phyloP scores from a whole-genome alignment of 2,113 vertebrate genomes.

The Alligator mississippiensis region DNA sequence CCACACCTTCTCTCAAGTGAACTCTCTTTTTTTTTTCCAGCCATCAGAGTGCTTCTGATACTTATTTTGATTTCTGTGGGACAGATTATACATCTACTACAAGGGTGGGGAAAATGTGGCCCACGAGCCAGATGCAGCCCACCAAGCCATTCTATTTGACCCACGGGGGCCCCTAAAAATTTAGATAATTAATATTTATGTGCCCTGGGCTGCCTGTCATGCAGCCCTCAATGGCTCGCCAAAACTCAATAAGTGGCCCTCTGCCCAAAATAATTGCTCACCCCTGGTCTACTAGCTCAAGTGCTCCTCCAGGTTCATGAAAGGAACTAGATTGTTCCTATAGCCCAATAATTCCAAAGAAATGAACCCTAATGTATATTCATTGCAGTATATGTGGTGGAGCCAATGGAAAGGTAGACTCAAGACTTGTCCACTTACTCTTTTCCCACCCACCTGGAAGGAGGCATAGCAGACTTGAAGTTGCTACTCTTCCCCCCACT shows the following conservation, averaged over 20 bases:
- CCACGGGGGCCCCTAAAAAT: no score
- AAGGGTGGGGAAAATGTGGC: no score
- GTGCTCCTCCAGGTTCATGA: not conserved
- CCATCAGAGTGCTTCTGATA: not conserved
- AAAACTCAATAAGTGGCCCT: no score
- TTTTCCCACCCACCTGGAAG: not conserved
- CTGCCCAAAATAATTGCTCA: no score
- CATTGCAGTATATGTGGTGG: not conserved
- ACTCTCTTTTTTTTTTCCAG: not conserved
- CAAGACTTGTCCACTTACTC: not conserved
- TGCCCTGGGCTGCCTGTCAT: no score
- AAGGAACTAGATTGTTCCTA: not conserved
- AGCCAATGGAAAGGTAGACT: not conserved
- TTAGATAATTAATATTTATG: no score
- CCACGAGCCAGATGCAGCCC: no score
- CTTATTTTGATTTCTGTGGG: not conserved
- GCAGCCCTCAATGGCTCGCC: no score
- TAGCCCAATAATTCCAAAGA: not conserved
- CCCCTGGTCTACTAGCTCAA: not conserved
- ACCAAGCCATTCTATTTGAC: no score
- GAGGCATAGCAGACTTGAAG: not conserved
- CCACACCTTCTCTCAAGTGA: not conserved
- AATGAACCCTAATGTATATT: not conserved
- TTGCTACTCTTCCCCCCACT: not conserved
- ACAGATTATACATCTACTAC: not conserved